Evolutionary conservation across 2,888 invertebrate species (phyloP), one percentile per base, ranked within the genome.

Genomic region (Dicyrtoma fusca): DNA sequence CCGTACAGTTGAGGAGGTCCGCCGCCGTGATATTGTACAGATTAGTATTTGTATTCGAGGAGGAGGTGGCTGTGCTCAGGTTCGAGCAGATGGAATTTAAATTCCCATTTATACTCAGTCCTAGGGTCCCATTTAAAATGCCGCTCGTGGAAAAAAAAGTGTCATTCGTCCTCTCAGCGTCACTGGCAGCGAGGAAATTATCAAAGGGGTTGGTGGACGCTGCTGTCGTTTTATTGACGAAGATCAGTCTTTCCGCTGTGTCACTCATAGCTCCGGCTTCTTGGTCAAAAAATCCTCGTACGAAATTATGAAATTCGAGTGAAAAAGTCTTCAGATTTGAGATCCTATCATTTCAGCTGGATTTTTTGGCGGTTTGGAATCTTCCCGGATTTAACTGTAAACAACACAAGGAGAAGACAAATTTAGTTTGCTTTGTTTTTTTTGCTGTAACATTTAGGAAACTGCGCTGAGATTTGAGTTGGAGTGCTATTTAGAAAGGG

Each of bases 31-130:
- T 55, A 45, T 44, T 68, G 19, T 55, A 44, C 13, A 34, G 8
- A 34, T 34, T 34, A 34, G 4, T 34, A 34, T 34, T 34, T 34
- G 4, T 49, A 23, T 63, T 63, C 3, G 47, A n/a, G 10, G 63
- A 45, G 3, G 2, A 47, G 44, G 19, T 63, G n/a, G 47, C 10
- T 10, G 21, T 19, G 14, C 42, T 68, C 5, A 68, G 23, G 21
- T 68, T 68, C 1, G 57, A n/a, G 45, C 68, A 68, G 2, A 68
- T 19, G 26, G 53, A 53, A 66, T 17, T 53, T 10, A 19, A 23
- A 26, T 11, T 51, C 25, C 53, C 66, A 42, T 19, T n/a, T n/a
- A n/a, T n/a, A n/a, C n/a, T n/a, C 19, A 47, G 19, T 19, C 21
- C 19, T 6, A 11, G 2, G 10, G 51, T 23, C 1, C 65, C 65